Conservation (phyloP, 2,888 invertebrate species). For the Yponomeuta malinellus region DNA sequence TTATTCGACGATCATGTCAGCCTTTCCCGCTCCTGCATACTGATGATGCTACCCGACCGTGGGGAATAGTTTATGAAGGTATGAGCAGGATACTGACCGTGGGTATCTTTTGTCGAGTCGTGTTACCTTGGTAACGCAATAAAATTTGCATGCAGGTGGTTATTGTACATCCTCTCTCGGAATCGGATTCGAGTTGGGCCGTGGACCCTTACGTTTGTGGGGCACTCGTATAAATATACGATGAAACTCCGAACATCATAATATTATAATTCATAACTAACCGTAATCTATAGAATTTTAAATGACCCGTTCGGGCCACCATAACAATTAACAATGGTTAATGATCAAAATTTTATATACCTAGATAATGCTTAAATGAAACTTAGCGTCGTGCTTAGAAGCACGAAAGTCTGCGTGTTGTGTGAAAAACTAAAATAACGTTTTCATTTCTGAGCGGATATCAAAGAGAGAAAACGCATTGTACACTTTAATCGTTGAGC, state of each 20-base stretch:
- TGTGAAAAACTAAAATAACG: neutral
- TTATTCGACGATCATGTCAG: conserved; percentile 43
- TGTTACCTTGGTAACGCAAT: conserved; percentile 41
- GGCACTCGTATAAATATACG: no score
- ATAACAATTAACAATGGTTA: no score
- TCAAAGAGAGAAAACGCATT: conserved; percentile 2
- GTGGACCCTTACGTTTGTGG: no score
- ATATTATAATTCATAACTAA: no score
- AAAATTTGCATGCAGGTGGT: conserved; percentile 58
- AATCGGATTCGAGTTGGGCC: neutral
- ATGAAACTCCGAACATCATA: no score
- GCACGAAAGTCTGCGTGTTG: no score
- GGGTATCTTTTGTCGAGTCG: conserved; percentile 36
- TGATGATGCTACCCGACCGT: conserved; percentile 42
- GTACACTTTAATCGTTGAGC: neutral
- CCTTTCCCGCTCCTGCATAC: conserved; percentile 48
- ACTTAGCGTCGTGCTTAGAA: no score
- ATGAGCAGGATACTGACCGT: conserved; percentile 22
- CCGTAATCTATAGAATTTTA: no score
- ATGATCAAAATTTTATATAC: no score
- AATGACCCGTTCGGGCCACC: no score
- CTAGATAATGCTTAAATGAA: no score
- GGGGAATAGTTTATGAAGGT: conserved; percentile 22
- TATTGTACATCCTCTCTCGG: conserved; percentile 41
- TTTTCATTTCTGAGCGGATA: neutral